Percentiles rank a stretch among this genome's conserved stretches.
phyloP scores from a whole-genome alignment of 1,140 invertebrate species.

The Rhagoletis pomonella region DNA sequence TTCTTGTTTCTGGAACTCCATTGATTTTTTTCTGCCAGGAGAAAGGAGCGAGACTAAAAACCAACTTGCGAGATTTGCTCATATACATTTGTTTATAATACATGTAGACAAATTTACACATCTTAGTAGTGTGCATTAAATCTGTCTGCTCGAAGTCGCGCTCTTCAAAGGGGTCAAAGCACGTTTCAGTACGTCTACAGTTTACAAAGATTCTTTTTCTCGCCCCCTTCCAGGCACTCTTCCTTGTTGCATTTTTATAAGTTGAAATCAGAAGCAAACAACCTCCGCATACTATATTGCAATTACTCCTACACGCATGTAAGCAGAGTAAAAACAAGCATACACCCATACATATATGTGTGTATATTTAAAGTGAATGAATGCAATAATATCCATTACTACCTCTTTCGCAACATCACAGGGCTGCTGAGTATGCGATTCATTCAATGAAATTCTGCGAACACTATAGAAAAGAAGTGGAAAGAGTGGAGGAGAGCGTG shows the following conservation, averaged over 20 bases:
- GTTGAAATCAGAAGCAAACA: too few relatives aligned
- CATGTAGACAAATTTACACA: too few relatives aligned
- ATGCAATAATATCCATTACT: slow-evolving; percentile 10
- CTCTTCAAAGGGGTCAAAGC: neutral
- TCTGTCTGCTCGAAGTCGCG: neutral
- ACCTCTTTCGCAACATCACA: neutral
- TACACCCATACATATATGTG: neutral
- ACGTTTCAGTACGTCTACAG: slow-evolving; percentile 23
- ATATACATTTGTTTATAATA: too few relatives aligned
- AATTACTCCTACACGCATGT: neutral
- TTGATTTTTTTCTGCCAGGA: too few relatives aligned
- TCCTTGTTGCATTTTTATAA: too few relatives aligned
- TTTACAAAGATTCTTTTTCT: neutral
- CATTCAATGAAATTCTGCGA: neutral
- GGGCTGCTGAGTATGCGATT: neutral
- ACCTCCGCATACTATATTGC: too few relatives aligned
- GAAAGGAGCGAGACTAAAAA: too few relatives aligned
- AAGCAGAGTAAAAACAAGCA: neutral
- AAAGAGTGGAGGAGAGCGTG: neutral
- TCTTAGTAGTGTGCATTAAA: too few relatives aligned
- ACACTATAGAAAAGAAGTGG: slow-evolving; percentile 3
- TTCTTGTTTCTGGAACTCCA: too few relatives aligned
- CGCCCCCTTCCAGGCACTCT: neutral
- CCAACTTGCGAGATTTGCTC: too few relatives aligned
- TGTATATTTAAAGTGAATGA: neutral